Percentiles rank a stretch among this genome's conserved stretches.
These are phyloP conservation scores for Orius laevigatus DNA, from an alignment of 1,140 invertebrate species.

Conservation along the genomic window DNA sequence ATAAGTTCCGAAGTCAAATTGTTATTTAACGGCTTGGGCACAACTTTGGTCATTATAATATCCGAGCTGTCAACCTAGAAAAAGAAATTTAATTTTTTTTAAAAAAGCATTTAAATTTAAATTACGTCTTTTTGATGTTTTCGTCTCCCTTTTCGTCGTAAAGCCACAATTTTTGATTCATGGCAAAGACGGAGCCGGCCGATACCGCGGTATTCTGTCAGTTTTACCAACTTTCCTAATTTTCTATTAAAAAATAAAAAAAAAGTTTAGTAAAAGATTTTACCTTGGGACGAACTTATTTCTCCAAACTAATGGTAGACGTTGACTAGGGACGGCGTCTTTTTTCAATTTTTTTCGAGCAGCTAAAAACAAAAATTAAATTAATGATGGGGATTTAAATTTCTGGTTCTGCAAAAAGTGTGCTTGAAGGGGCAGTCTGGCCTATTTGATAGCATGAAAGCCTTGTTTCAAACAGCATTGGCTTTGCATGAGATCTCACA, in stretches of 20 bases:
- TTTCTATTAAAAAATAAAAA: slow-evolving; percentile 8
- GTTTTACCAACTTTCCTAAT: slow-evolving; percentile 12
- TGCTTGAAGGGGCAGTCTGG: too few relatives aligned
- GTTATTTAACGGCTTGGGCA: neutral
- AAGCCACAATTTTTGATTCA: slow-evolving; percentile 13
- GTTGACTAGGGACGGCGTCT: slow-evolving; percentile 10
- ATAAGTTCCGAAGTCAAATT: too few relatives aligned
- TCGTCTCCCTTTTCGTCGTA: neutral
- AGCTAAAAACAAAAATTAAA: slow-evolving; percentile 8
- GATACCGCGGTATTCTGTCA: slow-evolving; percentile 13
- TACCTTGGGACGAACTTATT: slow-evolving; percentile 17
- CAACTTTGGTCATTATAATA: neutral
- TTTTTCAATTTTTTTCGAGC: slow-evolving; percentile 9
- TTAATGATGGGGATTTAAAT: too few relatives aligned
- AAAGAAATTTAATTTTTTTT: neutral
- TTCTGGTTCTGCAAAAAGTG: too few relatives aligned
- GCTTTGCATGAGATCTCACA: too few relatives aligned
- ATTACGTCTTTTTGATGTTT: neutral
- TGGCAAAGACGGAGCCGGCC: slow-evolving; percentile 12
- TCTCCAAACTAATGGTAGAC: slow-evolving; percentile 14
- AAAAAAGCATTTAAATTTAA: neutral
- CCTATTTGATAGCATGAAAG: too few relatives aligned
- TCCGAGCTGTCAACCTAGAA: neutral
- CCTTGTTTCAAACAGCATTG: too few relatives aligned
- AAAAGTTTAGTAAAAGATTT: neutral